Conservation (phyloP, 2,113 vertebrate genomes). For the Paracyprichromis sp. region DNA sequence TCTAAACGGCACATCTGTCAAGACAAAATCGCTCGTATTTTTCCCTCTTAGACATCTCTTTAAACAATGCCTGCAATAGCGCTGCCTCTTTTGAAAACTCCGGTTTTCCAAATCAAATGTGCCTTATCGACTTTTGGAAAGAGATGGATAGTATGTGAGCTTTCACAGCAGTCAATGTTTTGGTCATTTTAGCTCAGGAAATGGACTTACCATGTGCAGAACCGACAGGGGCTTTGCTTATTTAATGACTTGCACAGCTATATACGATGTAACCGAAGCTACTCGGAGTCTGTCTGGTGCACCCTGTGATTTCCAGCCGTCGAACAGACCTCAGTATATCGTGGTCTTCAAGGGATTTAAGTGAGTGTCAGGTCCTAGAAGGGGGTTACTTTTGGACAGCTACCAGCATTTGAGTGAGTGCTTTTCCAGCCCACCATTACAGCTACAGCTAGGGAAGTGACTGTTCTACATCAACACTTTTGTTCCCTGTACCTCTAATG, state of each 20-base stretch:
- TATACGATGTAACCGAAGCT: slow-evolving; percentile 52
- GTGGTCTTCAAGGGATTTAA: slow-evolving; percentile 46
- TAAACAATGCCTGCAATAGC: background rate
- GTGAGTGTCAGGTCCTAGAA: background rate
- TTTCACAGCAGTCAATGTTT: background rate
- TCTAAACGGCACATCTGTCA: background rate
- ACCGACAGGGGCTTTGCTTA: background rate
- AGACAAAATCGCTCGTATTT: background rate
- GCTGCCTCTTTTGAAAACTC: background rate
- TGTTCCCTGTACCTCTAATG: slow-evolving; percentile 33
- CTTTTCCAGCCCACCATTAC: slow-evolving; percentile 43
- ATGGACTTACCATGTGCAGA: slow-evolving; percentile 58
- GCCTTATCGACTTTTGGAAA: background rate
- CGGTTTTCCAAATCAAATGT: background rate
- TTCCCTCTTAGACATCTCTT: background rate
- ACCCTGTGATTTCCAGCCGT: slow-evolving; percentile 24
- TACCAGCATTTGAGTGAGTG: slow-evolving; percentile 43
- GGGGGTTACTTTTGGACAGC: slow-evolving; percentile 21
- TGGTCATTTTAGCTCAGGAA: slow-evolving; percentile 23
- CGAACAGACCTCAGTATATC: slow-evolving; percentile 28
- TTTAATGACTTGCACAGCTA: slow-evolving; percentile 42
- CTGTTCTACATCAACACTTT: slow-evolving; percentile 32
- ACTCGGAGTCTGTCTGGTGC: slow-evolving; percentile 9
- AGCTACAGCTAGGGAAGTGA: slow-evolving; percentile 21
- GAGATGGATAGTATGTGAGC: background rate